Evolutionary conservation across 2,888 invertebrate species (phyloP).

Genomic region (Byasa hedistus): DNA sequence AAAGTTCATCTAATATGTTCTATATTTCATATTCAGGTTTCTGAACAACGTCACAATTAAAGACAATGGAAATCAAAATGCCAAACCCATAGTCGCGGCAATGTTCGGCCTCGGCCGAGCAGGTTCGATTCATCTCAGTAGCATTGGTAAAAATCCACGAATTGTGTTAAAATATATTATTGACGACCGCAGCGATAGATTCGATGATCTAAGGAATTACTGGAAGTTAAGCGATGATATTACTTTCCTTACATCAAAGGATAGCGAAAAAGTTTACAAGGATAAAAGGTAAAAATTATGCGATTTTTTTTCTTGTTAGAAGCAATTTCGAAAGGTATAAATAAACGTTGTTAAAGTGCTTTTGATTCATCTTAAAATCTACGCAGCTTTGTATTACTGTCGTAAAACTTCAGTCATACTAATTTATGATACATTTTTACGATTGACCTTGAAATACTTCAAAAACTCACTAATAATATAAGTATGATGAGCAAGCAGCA

Average conservation of each 20-base stretch:
- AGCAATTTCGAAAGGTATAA: background rate
- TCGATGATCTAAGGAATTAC: slow-evolving; percentile 58
- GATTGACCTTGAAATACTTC: too few relatives aligned
- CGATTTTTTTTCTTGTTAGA: background rate
- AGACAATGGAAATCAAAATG: slow-evolving; percentile 38
- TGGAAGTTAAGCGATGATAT: slow-evolving; percentile 68
- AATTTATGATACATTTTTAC: too few relatives aligned
- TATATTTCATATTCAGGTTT: slow-evolving; percentile 67
- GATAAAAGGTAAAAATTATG: slow-evolving; percentile 68
- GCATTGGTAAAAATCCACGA: slow-evolving; percentile 66
- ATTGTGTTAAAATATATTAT: slow-evolving; percentile 76
- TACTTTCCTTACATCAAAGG: slow-evolving; percentile 65
- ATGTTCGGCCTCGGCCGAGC: slow-evolving; percentile 81
- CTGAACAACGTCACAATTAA: slow-evolving; percentile 56
- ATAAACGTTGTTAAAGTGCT: background rate
- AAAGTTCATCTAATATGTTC: too few relatives aligned
- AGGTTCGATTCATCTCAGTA: slow-evolving; percentile 78
- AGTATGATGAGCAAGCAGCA: too few relatives aligned
- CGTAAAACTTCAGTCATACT: too few relatives aligned
- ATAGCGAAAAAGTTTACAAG: slow-evolving; percentile 67
- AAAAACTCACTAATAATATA: too few relatives aligned
- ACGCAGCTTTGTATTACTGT: background rate
- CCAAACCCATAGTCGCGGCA: slow-evolving; percentile 62
- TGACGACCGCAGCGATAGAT: slow-evolving; percentile 69
- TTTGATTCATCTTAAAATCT: background rate